Evolutionary conservation across 92 coral and sea anemone genomes (phyloP).

Genomic region (Bergia puertoricense): DNA sequence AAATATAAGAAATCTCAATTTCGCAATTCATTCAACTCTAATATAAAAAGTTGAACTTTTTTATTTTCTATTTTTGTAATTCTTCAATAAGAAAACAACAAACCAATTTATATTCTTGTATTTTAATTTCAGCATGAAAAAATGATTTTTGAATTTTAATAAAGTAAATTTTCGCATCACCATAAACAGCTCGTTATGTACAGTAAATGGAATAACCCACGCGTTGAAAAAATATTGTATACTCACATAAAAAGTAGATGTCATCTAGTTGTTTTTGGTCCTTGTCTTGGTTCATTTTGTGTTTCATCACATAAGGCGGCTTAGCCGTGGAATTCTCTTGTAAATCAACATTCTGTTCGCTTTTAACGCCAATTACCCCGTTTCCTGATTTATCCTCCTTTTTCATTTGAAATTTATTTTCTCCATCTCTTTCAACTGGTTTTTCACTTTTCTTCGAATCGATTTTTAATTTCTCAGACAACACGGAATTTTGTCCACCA

Average conservation of each 20-base stretch:
- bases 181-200: neutral
- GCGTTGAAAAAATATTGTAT: slow-evolving; percentile 7
- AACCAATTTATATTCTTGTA: neutral
- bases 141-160: slow-evolving; percentile 15
- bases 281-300: slow-evolving; percentile 28
- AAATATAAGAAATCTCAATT: slow-evolving; percentile 33
- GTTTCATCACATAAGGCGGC: slow-evolving; percentile 42
- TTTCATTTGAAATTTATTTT: slow-evolving; percentile 9
- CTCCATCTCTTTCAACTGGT: neutral
- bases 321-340: slow-evolving; percentile 30
- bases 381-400: slow-evolving; percentile 27
- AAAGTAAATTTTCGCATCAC: slow-evolving; percentile 4
- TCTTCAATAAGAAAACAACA: neutral
- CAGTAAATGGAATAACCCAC: slow-evolving; percentile 14
- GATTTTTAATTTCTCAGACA: slow-evolving; percentile 24
- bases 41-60: neutral
- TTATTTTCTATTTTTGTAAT: neutral
- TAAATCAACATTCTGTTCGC: slow-evolving; percentile 10
- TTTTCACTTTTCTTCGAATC: neutral
- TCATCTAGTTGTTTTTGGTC: slow-evolving; percentile 20
- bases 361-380: neutral
- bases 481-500: neutral
- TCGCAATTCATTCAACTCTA: slow-evolving; percentile 28
- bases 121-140: neutral
- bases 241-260: slow-evolving; percentile 45